Conservation (phyloP, 2,113 vertebrate genomes). For the Cyprinodon variegatus region DNA sequence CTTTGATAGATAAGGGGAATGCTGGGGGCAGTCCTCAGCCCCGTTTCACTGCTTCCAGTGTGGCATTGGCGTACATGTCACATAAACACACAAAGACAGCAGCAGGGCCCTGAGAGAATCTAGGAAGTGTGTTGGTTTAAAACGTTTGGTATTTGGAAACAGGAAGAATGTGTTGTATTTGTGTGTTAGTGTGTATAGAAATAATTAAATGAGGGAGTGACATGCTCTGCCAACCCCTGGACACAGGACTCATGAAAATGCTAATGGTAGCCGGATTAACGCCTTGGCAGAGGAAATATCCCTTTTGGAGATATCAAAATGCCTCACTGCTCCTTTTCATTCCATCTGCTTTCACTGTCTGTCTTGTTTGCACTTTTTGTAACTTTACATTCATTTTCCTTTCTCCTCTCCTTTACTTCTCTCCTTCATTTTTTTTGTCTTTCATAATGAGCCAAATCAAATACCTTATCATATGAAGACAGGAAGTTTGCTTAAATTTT, state of each 20-base stretch:
- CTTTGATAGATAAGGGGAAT: conserved; percentile 71
- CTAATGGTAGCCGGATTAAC: conserved; percentile 78
- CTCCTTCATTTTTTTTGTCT: neutral
- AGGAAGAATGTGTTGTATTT: conserved; percentile 4
- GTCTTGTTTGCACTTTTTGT: conserved; percentile 23
- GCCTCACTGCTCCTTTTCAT: conserved; percentile 54
- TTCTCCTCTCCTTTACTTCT: too few relatives aligned
- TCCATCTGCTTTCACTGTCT: conserved; percentile 29
- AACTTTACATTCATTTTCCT: conserved; percentile 30
- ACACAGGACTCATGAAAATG: conserved; percentile 81
- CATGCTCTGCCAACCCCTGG: conserved; percentile 77
- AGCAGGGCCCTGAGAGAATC: conserved; percentile 29
- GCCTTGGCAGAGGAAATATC: conserved; percentile 63
- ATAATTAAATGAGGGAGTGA: conserved; percentile 76
- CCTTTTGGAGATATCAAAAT: conserved; percentile 64
- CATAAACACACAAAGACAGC: conserved; percentile 54
- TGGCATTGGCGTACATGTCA: conserved; percentile 48
- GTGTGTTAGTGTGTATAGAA: conserved; percentile 34
- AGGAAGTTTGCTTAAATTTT: neutral
- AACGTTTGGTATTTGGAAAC: conserved; percentile 40
- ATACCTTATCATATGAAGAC: neutral
- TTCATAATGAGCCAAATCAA: neutral
- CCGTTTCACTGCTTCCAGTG: conserved; percentile 51
- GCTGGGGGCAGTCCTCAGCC: conserved; percentile 57
- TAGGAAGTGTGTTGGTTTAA: conserved; percentile 32